Evolutionary conservation across 2,797 vertebrate species (phyloP).

Genomic region (Eulemur coronatus): DNA sequence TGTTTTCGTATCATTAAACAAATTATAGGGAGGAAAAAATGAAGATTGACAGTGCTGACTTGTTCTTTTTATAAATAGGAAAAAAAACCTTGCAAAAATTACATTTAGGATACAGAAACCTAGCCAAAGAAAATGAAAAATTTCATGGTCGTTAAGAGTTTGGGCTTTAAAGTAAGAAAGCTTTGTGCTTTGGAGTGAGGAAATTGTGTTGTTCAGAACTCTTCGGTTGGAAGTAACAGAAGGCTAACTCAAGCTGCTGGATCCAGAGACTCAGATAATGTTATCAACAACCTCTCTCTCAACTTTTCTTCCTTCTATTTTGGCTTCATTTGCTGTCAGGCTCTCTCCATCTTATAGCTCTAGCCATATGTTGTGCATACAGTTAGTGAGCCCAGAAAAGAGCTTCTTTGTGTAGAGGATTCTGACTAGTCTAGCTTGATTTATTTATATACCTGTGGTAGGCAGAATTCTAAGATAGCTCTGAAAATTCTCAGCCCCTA

Average conservation of each 20-base stretch:
- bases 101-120: background rate
- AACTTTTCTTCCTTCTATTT: background rate
- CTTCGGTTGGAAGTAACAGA: background rate
- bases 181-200: background rate
- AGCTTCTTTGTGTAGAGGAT: background rate
- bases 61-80: background rate
- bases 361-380: background rate
- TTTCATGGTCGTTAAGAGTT: background rate
- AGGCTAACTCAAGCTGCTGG: background rate
- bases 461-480: background rate
- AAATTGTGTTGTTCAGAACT: background rate
- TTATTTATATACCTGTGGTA: background rate
- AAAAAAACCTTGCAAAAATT: background rate
- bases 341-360: background rate
- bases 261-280: background rate
- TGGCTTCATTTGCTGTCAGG: background rate
- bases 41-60: background rate
- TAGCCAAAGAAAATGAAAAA: background rate
- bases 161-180: background rate
- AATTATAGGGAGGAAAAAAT: background rate
- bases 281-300: background rate
- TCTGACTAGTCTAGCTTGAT: background rate
- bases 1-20: background rate
- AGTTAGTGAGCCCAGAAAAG: background rate
- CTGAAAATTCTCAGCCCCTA: background rate